Conservation (phyloP, 2,888 invertebrate species). For the Epicampocera succincta region DNA sequence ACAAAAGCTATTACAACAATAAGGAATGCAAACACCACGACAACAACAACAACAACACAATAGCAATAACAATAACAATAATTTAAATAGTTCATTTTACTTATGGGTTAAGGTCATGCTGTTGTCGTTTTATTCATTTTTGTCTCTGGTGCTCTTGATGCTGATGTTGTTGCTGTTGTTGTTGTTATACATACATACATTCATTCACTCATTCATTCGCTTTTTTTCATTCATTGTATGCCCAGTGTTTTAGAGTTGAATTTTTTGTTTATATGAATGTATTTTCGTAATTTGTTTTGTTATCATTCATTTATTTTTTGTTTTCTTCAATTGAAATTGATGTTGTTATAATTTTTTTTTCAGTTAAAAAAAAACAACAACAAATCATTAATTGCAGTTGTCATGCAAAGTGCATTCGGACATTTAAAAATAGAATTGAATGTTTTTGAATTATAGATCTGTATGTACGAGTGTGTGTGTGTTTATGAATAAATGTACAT, state of each 20-base stretch:
- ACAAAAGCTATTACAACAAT: slow-evolving; percentile 11
- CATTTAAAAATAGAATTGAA: slow-evolving; percentile 41
- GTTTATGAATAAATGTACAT: too few relatives aligned
- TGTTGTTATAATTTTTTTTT: neutral
- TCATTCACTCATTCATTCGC: slow-evolving; percentile 7
- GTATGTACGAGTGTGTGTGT: too few relatives aligned
- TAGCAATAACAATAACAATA: slow-evolving; percentile 23
- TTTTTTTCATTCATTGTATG: slow-evolving; percentile 27
- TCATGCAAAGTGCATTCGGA: slow-evolving; percentile 57
- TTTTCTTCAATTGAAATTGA: slow-evolving; percentile 39
- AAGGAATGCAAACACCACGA: neutral
- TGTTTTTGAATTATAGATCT: neutral
- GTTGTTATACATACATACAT: neutral
- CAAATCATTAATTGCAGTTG: slow-evolving; percentile 38
- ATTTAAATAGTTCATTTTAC: slow-evolving; percentile 60
- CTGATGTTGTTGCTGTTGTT: neutral
- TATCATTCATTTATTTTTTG: neutral
- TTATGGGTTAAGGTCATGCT: slow-evolving; percentile 62
- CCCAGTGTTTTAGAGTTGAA: slow-evolving; percentile 27
- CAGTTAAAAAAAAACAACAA: too few relatives aligned
- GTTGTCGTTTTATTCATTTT: slow-evolving; percentile 45
- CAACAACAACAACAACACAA: slow-evolving; percentile 16
- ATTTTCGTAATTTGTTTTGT: slow-evolving; percentile 7
- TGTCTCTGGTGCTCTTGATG: neutral
- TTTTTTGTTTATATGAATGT: slow-evolving; percentile 19